Evolutionary conservation across 1,140 invertebrate species (phyloP), one percentile per base, ranked within the genome.

Genomic region (Eriocheir sinensis): DNA sequence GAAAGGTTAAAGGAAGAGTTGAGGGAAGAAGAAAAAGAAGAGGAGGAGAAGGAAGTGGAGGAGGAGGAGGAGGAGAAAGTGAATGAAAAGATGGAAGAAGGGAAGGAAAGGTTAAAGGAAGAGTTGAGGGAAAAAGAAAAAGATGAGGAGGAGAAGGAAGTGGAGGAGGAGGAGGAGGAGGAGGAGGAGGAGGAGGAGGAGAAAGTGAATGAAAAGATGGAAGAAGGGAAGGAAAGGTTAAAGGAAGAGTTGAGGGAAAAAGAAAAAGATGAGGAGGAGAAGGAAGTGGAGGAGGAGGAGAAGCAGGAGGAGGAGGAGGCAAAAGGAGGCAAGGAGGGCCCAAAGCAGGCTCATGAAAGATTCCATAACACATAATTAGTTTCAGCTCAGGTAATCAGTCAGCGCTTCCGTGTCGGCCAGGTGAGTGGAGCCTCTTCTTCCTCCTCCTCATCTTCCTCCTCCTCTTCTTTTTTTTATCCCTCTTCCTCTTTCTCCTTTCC

Each of bases 321-420:
- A n/a, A n/a, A n/a, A 21, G 9, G 53, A n/a, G 60, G 60, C 2
- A n/a, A 21, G 9, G 53, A n/a, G 4, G 44, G 4, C 4, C 15
- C 4, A 8, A 15, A 48, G 4, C 4, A 15, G 44, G 44, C 15
- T 48, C 21, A 72, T 72, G 60, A 72, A 72, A 72, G 60, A n/a
- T 72, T 21, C 21, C 60, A 72, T 21, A 72, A 72, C 60, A n/a
- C 6, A 8, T 27, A 27, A 72, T 72, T 72, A 72, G 60, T 72
- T 72, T 72, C 60, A 72, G 27, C 60, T 72, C 60, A 72, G 60
- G 60, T 72, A 72, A 72, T 72, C 60, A 72, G 60, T n/a, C 12
- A 72, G 60, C 2, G 17, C 17, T 21, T 72, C 17, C 60, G 60
- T 72, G 60, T n/a, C 60, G 12, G 60, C 60, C 27, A 72, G 2